Evolutionary conservation across 2,797 vertebrate genomes (phyloP).

Genomic region (Cephalopachus bancanus): DNA sequence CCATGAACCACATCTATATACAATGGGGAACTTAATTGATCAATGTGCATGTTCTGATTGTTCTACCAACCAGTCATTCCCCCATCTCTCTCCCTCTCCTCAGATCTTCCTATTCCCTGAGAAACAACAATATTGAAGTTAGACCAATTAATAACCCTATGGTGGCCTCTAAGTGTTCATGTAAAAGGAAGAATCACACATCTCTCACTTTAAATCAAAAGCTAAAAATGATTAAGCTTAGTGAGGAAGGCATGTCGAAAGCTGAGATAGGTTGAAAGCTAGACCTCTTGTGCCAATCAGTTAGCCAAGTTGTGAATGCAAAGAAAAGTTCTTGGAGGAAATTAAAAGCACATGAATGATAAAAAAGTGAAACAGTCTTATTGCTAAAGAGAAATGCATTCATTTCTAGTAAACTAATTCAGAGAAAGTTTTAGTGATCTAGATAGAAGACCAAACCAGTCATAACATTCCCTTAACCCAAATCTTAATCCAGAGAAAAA

Average conservation of each 20-base stretch:
- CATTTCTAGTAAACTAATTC: too few species aligned
- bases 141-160: neutral
- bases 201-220: neutral
- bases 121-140: neutral
- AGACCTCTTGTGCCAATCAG: neutral
- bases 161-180: neutral
- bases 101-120: neutral
- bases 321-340: neutral
- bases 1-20: neutral
- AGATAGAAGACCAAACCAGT: neutral
- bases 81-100: neutral
- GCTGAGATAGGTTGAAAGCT: neutral
- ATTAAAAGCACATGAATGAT: neutral
- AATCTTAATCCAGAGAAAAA: neutral
- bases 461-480: neutral
- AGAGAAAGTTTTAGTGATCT: neutral
- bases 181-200: neutral
- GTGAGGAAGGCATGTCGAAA: neutral
- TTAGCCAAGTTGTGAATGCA: neutral
- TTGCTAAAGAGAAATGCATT: neutral
- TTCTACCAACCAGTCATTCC: neutral
- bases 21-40: neutral
- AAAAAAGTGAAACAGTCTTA: neutral
- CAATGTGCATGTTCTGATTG: neutral
- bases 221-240: neutral